Evolutionary conservation across 2,797 vertebrate genomes (phyloP).

Genomic region (Arremon aurantiirostris): DNA sequence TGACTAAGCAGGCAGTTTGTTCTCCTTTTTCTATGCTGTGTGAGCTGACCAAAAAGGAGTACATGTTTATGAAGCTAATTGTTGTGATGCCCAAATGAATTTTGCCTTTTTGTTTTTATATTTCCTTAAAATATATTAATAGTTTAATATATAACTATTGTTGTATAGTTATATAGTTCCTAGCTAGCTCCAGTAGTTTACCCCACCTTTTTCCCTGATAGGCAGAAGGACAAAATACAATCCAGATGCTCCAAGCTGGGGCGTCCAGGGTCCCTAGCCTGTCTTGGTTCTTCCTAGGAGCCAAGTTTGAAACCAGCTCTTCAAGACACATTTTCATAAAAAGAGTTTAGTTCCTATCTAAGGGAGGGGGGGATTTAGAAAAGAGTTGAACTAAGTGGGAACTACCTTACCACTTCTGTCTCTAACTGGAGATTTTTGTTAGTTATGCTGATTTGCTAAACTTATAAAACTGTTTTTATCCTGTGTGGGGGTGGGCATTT

Average conservation of each 20-base stretch:
- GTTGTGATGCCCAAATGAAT: neutral
- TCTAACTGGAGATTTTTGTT: neutral
- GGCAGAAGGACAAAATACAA: neutral
- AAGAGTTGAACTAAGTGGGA: neutral
- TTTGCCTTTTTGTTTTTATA: neutral
- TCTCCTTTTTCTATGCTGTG: neutral
- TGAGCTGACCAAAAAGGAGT: neutral
- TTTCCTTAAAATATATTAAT: neutral
- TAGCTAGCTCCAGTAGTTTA: neutral
- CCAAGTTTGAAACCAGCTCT: neutral
- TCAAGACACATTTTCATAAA: neutral
- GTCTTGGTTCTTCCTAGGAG: neutral
- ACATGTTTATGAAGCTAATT: neutral
- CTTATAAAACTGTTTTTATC: neutral
- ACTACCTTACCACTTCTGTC: neutral
- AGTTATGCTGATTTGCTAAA: neutral
- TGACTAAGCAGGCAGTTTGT: neutral
- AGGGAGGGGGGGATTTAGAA: neutral
- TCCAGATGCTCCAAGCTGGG: neutral
- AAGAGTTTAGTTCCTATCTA: neutral
- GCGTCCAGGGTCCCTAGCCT: neutral
- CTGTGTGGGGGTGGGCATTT: rapidly evolving
- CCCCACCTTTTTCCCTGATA: neutral
- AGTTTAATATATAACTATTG: neutral
- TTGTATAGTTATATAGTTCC: neutral